phyloP scores from a whole-genome alignment of 2,888 invertebrate genomes.

The Dolichopus griseipennis region DNA sequence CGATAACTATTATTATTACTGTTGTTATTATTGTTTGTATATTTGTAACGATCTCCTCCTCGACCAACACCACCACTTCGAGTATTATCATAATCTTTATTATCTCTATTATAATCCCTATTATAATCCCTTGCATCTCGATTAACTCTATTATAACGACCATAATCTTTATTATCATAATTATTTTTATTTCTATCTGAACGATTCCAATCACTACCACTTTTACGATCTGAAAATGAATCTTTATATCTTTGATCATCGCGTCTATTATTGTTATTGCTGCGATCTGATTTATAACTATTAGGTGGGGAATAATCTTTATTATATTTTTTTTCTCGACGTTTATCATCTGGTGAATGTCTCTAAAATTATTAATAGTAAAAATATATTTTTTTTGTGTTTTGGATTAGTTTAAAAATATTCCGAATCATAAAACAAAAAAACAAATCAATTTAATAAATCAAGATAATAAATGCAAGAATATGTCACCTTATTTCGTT shows the following conservation, averaged over 20 bases:
- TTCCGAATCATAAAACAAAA: too few relatives aligned
- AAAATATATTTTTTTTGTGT: not conserved
- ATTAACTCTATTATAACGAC: not conserved
- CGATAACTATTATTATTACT: not conserved
- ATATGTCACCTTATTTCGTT: not conserved
- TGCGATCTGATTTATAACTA: not conserved
- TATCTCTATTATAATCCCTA: not conserved
- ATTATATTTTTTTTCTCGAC: not conserved
- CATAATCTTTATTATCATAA: not conserved
- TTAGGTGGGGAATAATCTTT: conserved; percentile 5
- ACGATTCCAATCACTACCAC: not conserved
- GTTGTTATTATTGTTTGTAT: not conserved
- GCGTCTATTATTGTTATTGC: conserved; percentile 7
- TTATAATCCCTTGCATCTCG: not conserved
- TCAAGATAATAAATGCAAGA: not conserved
- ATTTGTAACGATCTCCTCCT: not conserved
- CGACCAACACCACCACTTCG: too few relatives aligned
- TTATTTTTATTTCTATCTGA: not conserved
- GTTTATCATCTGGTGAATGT: not conserved
- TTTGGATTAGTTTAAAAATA: not conserved
- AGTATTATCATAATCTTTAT: not conserved
- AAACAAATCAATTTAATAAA: too few relatives aligned
- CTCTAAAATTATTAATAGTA: not conserved
- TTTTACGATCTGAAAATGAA: not conserved
- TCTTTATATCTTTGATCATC: not conserved